Evolutionary conservation across 2,888 invertebrate genomes (phyloP), one percentile per base, ranked within the genome.

Genomic region (Lasioglossum pauxillum): DNA sequence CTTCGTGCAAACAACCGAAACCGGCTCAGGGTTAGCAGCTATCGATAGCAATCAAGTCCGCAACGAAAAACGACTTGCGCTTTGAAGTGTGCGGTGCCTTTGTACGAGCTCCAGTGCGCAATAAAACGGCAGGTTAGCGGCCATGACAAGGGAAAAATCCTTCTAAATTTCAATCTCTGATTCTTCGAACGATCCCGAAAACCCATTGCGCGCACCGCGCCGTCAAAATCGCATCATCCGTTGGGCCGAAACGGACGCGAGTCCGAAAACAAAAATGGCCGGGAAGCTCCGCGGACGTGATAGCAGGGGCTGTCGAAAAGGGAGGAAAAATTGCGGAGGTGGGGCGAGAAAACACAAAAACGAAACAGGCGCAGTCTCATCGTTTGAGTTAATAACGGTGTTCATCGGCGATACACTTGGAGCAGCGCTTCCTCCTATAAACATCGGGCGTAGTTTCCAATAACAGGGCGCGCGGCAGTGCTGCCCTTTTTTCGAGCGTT

Each of bases 361-460:
- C 49, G 35, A 44, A 80, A 38, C 69, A 16, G 12, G 64, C 35
- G 57, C 49, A 38, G 60, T 46, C 74, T 74, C 82, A 82, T 78
- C 75, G 75, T 60, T 64, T n/a, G 60, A 74, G 86, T 87, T 87
- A 87, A 87, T 87, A 87, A 86, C 86, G 79, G 79, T 78, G 80
- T 87, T 83, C 77, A 87, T 79, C 82, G 79, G 71, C 82, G 74
- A 82, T 73, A 73, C 73, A 85, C 72, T 85, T 64, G 31, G 72
- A 53, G 31, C 46, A 76, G 77, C n/a, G 5, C 35, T 79, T 75
- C 75, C 86, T 78, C 79, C 78, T 80, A 88, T 85, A 88, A 88
- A 88, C 85, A 88, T 81, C 57, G 82, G 41, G 72, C 75, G 80
- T 78, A 77, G 88, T 88, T 88, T 85, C 85, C 88, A 88, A 88